A percentile compares a stretch with the other conserved stretches of the same genome.
Evolutionary conservation across 2,888 invertebrate genomes (phyloP).

Genomic region (Iselma pallidipennis): DNA sequence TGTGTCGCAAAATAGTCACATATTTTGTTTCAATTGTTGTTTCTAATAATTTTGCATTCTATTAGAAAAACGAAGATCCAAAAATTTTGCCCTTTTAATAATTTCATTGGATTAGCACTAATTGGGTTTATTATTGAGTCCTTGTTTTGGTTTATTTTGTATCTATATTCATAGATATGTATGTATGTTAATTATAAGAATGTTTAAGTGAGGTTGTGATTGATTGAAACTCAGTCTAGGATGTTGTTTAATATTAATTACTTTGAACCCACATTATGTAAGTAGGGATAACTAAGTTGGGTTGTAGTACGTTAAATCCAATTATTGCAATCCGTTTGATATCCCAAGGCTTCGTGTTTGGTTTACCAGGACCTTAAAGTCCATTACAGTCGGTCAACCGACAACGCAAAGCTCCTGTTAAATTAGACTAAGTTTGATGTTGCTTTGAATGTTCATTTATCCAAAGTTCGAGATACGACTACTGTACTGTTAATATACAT

Average conservation of each 20-base stretch:
- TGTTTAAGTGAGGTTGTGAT: conserved; percentile 1
- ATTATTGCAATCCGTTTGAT: conserved; percentile 41
- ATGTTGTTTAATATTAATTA: conserved; percentile 35
- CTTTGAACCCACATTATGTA: conserved; percentile 31
- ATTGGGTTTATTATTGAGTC: too few species aligned
- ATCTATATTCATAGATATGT: too few species aligned
- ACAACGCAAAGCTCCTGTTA: conserved; percentile 31
- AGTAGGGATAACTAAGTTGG: conserved; percentile 31
- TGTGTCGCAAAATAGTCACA: neutral
- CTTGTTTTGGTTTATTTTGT: too few species aligned
- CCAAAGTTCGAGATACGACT: neutral
- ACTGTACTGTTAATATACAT: neutral
- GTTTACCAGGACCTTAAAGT: conserved; percentile 30
- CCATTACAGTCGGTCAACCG: conserved; percentile 36
- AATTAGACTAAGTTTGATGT: conserved; percentile 32
- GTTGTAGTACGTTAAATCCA: conserved; percentile 34
- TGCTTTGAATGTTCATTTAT: conserved; percentile 19
- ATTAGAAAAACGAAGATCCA: too few species aligned
- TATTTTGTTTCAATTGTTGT: conserved; percentile 2
- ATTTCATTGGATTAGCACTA: too few species aligned
- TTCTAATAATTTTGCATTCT: too few species aligned
- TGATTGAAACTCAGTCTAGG: conserved; percentile 19
- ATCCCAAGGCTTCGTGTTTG: conserved; percentile 28
- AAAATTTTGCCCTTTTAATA: too few species aligned
- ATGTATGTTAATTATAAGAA: neutral